Base-by-base conservation (phyloP, 1,140 invertebrate genomes). In the Caerostris darwini region DNA sequence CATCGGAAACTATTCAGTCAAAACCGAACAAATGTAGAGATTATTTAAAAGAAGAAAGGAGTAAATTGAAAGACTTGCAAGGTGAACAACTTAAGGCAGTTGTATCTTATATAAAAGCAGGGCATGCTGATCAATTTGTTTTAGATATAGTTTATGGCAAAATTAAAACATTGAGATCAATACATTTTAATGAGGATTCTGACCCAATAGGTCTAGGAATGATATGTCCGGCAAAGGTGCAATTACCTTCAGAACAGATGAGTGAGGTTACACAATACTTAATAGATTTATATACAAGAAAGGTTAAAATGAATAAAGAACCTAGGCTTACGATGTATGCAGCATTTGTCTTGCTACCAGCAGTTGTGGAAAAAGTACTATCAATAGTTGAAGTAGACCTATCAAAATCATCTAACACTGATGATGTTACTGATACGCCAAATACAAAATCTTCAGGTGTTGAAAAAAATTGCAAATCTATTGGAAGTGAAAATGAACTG, bases 281-380 rank as follows among this genome's bases (percentile, higher is more conserved):
- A 5, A 3, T 59, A 53, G 82, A 58, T 59, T 59, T 82, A 53
- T 91, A 59, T 61, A 53, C 81, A 54, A 10, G 10, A n/a, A 69
- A 56, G 53, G 34, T 56, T 71, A 64, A 54, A 5, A 54, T 12
- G 5, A n/a, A 64, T 14, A 34, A 53, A 6, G 59, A 81, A 19
- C 54, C 54, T 81, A 54, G 54, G 12, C 59, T 82, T 69, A 17
- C 50, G 14, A 34, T 14, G 14, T 91, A 91, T 82, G 57, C 82
- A 2, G 59, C 34, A n/a, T 59, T 10, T 61, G 90, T 91, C 12
- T 91, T 54, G 90, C 14, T 91, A 53, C 90, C 90, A 17, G 90
- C 81, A 53, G 69, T 71, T 50, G 71, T 91, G 3, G 53, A 50
- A 12, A 82, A 82, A 91, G 71, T 71, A 50, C 8, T 12, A 61